Percentiles rank a stretch among this genome's conserved stretches.
Evolutionary conservation across 2,888 invertebrate genomes (phyloP).

Genomic region (Troglohyphantes excavatus): DNA sequence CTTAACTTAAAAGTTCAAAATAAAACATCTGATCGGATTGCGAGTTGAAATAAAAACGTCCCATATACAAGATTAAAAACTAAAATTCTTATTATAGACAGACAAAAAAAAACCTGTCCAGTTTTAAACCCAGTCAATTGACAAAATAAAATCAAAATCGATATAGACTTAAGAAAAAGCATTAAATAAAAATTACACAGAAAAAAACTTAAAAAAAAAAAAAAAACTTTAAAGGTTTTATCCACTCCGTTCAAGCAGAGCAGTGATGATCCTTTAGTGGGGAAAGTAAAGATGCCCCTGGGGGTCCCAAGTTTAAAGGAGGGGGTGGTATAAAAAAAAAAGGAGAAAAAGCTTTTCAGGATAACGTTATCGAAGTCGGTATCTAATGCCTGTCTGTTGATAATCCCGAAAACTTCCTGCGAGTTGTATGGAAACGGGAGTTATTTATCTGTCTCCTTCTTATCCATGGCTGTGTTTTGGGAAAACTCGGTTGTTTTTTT

Average conservation of each 20-base stretch:
- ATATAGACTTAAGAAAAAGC: conserved; percentile 23
- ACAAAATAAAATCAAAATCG: conserved; percentile 23
- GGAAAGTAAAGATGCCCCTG: conserved; percentile 27
- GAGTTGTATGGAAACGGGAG: not conserved
- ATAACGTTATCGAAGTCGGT: conserved; percentile 37
- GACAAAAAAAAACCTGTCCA: not conserved
- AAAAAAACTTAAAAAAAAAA: conserved; percentile 1
- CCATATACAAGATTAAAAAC: not conserved
- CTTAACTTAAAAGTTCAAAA: too few species aligned
- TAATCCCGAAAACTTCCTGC: conserved; percentile 16
- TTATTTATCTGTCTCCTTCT: conserved; percentile 3
- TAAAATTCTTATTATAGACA: not conserved
- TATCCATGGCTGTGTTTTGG: not conserved
- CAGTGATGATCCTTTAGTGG: conserved; percentile 39
- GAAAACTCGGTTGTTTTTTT: not conserved
- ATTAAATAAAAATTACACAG: conserved; percentile 8
- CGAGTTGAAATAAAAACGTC: too few species aligned
- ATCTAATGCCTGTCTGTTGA: conserved; percentile 25
- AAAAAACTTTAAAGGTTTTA: conserved; percentile 4
- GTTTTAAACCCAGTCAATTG: conserved; percentile 4
- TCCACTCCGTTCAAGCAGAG: not conserved
- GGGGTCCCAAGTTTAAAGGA: conserved; percentile 8
- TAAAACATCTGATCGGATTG: too few species aligned
- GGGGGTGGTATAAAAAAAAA: not conserved
- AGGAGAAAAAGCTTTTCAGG: conserved; percentile 43